phyloP scores from a whole-genome alignment of 2,113 vertebrate species.

The Myanophis thanlyinensis region DNA sequence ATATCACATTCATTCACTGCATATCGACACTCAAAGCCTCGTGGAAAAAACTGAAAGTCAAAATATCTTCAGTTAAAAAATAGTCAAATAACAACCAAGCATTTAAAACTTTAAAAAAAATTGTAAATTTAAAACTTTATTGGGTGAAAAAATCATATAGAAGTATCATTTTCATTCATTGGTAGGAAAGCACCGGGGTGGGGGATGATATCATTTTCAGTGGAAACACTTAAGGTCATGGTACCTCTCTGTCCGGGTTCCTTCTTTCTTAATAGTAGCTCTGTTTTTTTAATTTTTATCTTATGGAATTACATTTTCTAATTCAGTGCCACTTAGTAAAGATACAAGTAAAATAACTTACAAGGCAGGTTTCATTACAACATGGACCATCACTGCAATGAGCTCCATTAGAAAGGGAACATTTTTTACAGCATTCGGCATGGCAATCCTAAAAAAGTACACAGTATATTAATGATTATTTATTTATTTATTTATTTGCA shows the following conservation, averaged over 20 bases:
- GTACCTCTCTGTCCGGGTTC: background rate
- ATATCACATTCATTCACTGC: slow-evolving; percentile 96
- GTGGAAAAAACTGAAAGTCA: slow-evolving; percentile 84
- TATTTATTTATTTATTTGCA: background rate
- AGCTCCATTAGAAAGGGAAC: slow-evolving; percentile 93
- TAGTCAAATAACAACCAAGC: background rate
- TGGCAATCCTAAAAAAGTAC: slow-evolving; percentile 85
- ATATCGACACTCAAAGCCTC: slow-evolving; percentile 89
- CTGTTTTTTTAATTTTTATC: background rate
- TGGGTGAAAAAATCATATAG: background rate
- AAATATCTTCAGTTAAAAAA: slow-evolving; percentile 34
- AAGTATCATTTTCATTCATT: background rate
- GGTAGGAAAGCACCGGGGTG: background rate
- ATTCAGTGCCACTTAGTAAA: background rate
- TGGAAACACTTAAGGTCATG: background rate
- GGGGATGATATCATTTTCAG: background rate
- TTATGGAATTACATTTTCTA: background rate
- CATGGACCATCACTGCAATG: slow-evolving; percentile 96
- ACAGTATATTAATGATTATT: background rate
- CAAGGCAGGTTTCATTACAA: slow-evolving; percentile 90
- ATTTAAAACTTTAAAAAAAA: background rate
- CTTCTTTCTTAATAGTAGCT: background rate
- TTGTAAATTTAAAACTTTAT: too few relatives aligned
- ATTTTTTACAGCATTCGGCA: slow-evolving; percentile 95
- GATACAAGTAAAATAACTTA: slow-evolving; percentile 63